These are phyloP conservation scores for Aleiodes alternator DNA, from an alignment of 2,888 invertebrate species.

Conservation along the genomic window DNA sequence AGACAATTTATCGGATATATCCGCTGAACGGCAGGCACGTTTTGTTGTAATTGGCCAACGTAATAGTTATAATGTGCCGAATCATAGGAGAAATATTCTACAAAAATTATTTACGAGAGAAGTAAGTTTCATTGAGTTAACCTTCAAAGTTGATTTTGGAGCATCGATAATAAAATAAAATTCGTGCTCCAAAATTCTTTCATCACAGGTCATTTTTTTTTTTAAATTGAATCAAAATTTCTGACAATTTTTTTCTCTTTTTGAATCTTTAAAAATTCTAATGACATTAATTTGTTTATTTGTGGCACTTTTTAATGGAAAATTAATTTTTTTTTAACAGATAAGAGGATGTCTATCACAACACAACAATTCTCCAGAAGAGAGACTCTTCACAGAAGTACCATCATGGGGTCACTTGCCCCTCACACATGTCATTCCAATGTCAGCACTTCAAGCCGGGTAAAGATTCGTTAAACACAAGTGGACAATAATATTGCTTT, in stretches of 20 bases:
- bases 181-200: no score
- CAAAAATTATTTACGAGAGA: slow-evolving; percentile 80
- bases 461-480: slow-evolving; percentile 51
- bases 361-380: slow-evolving; percentile 71
- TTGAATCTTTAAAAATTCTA: no score
- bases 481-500: no score
- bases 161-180: not conserved
- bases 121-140: slow-evolving; percentile 73
- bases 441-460: slow-evolving; percentile 73
- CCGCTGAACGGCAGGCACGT: slow-evolving; percentile 69
- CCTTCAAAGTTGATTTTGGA: slow-evolving; percentile 1
- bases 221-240: no score
- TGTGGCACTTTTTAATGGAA: no score
- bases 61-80: slow-evolving; percentile 62
- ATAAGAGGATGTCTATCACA: slow-evolving; percentile 70
- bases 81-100: slow-evolving; percentile 69
- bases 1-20: slow-evolving; percentile 73
- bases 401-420: slow-evolving; percentile 72
- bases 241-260: no score
- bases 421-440: slow-evolving; percentile 70
- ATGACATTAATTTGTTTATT: no score
- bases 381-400: slow-evolving; percentile 71
- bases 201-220: no score
- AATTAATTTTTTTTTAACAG: slow-evolving; percentile 55
- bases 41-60: slow-evolving; percentile 70